A percentile compares a stretch with the other conserved stretches of the same genome.
These are phyloP conservation scores for Enteromius anoplus DNA, from an alignment of 2,797 vertebrate genomes.

Conservation along the genomic window DNA sequence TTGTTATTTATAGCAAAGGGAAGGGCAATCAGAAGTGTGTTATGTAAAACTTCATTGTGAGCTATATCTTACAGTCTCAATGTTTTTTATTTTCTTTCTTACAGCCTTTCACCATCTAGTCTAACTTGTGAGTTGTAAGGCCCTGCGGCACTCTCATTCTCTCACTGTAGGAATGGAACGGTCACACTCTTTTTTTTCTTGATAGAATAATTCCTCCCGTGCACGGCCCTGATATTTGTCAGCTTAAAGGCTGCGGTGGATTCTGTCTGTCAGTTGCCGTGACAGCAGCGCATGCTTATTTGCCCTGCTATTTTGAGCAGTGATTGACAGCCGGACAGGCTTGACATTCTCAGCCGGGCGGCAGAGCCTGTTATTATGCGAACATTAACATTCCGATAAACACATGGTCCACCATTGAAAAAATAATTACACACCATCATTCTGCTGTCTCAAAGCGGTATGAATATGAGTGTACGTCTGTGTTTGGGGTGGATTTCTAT, in stretches of 20 bases:
- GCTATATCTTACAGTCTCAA: conserved; percentile 20
- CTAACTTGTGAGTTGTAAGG: neutral
- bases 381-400: conserved; percentile 99
- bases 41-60: conserved; percentile 25
- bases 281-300: conserved; percentile 86
- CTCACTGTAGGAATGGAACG: conserved; percentile 32
- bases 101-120: conserved; percentile 21
- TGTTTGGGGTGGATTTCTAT: conserved; percentile 34
- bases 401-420: conserved; percentile 88
- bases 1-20: conserved; percentile 13
- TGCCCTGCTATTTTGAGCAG: conserved; percentile 88
- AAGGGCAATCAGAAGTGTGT: conserved; percentile 19
- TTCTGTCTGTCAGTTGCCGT: conserved; percentile 83
- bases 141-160: conserved; percentile 20
- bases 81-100: conserved; percentile 16
- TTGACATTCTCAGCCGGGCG: conserved; percentile 87
- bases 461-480: conserved; percentile 30
- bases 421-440: conserved; percentile 97
- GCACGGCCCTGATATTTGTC: conserved; percentile 77
- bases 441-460: conserved; percentile 78
- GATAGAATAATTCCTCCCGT: conserved; percentile 72
- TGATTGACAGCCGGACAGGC: conserved; percentile 92
- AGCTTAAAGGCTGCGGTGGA: conserved; percentile 74
- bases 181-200: conserved; percentile 59
- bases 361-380: conserved; percentile 96